Conservation (phyloP, 2,888 invertebrate genomes). For the Melitaea athalia region DNA sequence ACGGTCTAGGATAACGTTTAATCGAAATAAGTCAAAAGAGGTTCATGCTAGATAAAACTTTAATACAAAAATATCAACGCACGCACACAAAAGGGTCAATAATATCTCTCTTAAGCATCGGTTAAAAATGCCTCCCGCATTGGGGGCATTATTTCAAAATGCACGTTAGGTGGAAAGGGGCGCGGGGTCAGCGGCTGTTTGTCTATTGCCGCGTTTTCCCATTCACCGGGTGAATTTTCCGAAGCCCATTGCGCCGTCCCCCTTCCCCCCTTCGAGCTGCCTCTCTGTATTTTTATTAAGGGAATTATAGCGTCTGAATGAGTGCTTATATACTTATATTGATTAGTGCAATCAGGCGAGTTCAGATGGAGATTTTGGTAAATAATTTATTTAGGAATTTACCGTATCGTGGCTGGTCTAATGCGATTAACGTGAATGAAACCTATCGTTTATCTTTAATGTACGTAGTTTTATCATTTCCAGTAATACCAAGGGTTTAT, state of each 20-base stretch:
- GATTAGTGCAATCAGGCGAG: conserved; percentile 59
- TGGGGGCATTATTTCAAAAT: conserved; percentile 78
- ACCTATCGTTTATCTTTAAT: conserved; percentile 1
- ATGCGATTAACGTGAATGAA: background rate
- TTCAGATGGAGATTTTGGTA: conserved; percentile 15
- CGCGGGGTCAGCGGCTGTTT: conserved; percentile 72
- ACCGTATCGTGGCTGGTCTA: background rate
- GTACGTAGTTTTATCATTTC: conserved; percentile 15
- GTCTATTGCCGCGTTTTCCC: conserved; percentile 81
- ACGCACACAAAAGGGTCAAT: conserved; percentile 38
- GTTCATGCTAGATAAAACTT: conserved; percentile 11
- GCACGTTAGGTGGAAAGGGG: conserved; percentile 61
- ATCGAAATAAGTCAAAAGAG: conserved; percentile 10
- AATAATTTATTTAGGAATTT: conserved; percentile 1
- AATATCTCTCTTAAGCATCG: conserved; percentile 44
- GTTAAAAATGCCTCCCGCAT: conserved; percentile 49
- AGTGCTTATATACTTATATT: conserved; percentile 74
- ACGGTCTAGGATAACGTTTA: conserved; percentile 5
- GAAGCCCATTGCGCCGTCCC: conserved; percentile 74
- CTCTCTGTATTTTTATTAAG: conserved; percentile 79
- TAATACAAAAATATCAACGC: conserved; percentile 16
- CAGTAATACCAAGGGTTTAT: conserved; percentile 22
- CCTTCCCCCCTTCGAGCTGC: conserved; percentile 60
- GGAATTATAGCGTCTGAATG: conserved; percentile 78
- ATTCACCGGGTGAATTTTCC: conserved; percentile 81